A percentile compares a stretch with the other conserved stretches of the same genome.
phyloP scores from a whole-genome alignment of 53 echinoderm and acorn worm species.

The Paelopatides confundens region DNA sequence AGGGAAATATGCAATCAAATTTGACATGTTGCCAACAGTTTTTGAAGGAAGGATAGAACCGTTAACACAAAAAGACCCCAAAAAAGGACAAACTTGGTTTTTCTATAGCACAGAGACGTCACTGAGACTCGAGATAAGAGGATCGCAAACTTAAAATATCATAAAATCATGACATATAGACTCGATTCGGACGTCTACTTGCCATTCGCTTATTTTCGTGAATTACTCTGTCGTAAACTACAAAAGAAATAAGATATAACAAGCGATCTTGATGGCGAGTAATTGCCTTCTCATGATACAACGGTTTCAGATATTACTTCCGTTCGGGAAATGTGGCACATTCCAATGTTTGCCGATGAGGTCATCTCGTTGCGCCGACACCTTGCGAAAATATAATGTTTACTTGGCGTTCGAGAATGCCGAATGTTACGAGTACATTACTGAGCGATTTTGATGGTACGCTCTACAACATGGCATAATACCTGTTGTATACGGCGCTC shows the following conservation, averaged over 20 bases:
- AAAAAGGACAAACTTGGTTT: conserved; percentile 65
- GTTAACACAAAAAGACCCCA: conserved; percentile 38
- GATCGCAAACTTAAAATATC: conserved; percentile 71
- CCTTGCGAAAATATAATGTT: conserved; percentile 71
- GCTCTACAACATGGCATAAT: conserved; percentile 72
- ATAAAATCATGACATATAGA: conserved; percentile 89
- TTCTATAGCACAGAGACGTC: conserved; percentile 72
- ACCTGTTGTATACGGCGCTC: conserved; percentile 84
- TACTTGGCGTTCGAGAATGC: conserved; percentile 77
- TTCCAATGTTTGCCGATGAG: conserved; percentile 69
- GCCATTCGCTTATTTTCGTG: conserved; percentile 63
- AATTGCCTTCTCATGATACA: conserved; percentile 76
- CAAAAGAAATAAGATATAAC: conserved; percentile 21
- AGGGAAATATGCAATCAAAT: conserved; percentile 72
- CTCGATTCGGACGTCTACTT: conserved; percentile 72
- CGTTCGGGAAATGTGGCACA: conserved; percentile 76
- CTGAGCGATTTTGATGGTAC: conserved; percentile 76
- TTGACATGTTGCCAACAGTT: conserved; percentile 66
- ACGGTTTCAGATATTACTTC: conserved; percentile 64
- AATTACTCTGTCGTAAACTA: conserved; percentile 7
- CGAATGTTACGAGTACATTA: conserved; percentile 83
- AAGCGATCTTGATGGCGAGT: conserved; percentile 56
- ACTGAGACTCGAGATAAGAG: conserved; percentile 59
- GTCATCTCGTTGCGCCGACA: conserved; percentile 65
- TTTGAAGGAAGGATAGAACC: conserved; percentile 19